Evolutionary conservation across 2,113 vertebrate genomes (phyloP), one percentile per base, ranked within the genome.

Genomic region (Holacanthus passer): DNA sequence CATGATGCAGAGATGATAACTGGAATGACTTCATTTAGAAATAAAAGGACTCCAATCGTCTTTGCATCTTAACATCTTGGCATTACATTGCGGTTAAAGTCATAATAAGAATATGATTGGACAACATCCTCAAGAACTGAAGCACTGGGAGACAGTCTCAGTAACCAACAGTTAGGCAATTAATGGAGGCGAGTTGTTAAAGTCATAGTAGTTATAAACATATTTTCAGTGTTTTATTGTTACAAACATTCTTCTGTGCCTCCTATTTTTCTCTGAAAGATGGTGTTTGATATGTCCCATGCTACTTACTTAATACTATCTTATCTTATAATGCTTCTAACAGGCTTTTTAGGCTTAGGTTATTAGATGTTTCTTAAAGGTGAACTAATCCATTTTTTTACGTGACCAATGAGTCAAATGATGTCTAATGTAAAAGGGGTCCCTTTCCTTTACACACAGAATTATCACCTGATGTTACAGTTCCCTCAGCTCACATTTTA

Each of bases 1-100:
- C 64, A 73, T 41, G 41, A 80, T 65, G 60, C 56, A 77, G 62
- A 78, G 73, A 87, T 77, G 71, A 86, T 81, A 78, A 78, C 31
- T 80, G 27, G n/a, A 87, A 79, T 68, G 13, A 74, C 24, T 62
- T 53, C 1, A 71, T 22, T 67, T 71, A 73, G 45, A 72, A 68
- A 81, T 22, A 62, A 47, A n/a, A 77, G n/a, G 12, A 76, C 37
- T 48, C 45, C 27, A 79, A 82, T 77, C 55, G 63, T 48, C 1
- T 55, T 55, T 76, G 55, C n/a, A 66, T 70, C 48, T 55, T 41
- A 17, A 32, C 7, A 68, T 74, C 43, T 60, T 16, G 20, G 73
- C 9, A 67, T 74, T 66, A 31, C 14, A 4, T 45, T 67, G 37
- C 68, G 56, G 35, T 64, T 81, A 27, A 29, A 77, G 41, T 72